Percentiles rank a stretch among this genome's conserved stretches.
These are phyloP conservation scores for Reinhardtius hippoglossoides DNA, from an alignment of 2,113 vertebrate genomes.

Conservation along the genomic window DNA sequence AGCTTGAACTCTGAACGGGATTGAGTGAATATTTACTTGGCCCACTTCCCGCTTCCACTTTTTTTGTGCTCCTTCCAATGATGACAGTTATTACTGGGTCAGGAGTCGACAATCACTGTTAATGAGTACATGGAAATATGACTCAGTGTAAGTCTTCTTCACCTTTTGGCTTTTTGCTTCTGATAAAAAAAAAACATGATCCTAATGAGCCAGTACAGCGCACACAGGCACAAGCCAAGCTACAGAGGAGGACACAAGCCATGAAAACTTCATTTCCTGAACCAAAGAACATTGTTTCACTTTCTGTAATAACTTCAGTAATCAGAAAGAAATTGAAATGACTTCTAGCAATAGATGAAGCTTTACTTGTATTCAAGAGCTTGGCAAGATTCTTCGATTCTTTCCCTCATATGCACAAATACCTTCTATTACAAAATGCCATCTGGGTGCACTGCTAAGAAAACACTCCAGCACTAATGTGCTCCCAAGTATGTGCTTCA, in stretches of 20 bases:
- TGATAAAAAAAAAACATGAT: conserved; percentile 1
- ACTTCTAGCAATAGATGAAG: conserved; percentile 38
- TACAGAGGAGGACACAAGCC: conserved; percentile 34
- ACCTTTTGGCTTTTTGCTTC: neutral
- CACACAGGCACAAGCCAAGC: conserved; percentile 18
- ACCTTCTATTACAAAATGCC: conserved; percentile 1
- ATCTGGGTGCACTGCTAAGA: neutral
- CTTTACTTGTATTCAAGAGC: conserved; percentile 43
- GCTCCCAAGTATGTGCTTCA: conserved; percentile 43
- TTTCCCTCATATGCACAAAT: conserved; percentile 6
- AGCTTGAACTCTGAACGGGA: conserved; percentile 18
- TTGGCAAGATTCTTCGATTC: neutral
- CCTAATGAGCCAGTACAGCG: neutral
- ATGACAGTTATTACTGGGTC: neutral
- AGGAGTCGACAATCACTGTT: neutral
- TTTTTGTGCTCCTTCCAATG: conserved; percentile 1
- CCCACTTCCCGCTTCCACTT: conserved; percentile 18
- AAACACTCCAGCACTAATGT: neutral
- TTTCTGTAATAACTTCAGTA: conserved; percentile 58
- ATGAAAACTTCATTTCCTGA: conserved; percentile 66
- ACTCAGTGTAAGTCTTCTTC: neutral
- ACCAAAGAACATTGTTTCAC: conserved; percentile 36
- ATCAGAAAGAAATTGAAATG: conserved; percentile 60
- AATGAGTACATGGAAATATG: neutral
- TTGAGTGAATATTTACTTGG: conserved; percentile 32